Conservation (phyloP, 2,888 invertebrate genomes). For the Cryptocephalus primarius region DNA sequence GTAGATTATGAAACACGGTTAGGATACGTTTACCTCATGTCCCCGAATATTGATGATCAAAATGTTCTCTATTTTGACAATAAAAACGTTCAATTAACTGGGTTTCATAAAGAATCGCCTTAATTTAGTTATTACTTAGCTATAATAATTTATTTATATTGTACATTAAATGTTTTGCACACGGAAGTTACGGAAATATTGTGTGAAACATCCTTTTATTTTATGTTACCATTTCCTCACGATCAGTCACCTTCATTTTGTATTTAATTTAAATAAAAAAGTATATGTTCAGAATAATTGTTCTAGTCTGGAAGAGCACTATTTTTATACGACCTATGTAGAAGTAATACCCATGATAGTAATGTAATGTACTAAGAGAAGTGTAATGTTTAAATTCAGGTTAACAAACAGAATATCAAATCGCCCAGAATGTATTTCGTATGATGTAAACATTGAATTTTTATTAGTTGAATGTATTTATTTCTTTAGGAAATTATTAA, state of each 20-base stretch:
- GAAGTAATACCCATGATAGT: not conserved
- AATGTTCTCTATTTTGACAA: no score
- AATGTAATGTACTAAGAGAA: not conserved
- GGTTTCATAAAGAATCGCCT: no score
- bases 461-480: slow-evolving; percentile 29
- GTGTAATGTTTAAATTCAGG: slow-evolving; percentile 7
- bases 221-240: no score
- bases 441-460: slow-evolving; percentile 23
- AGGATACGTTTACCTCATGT: no score
- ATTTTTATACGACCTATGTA: not conserved
- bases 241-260: not conserved
- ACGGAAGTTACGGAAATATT: no score
- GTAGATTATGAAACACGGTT: no score
- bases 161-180: no score
- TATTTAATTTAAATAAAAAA: not conserved
- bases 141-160: no score
- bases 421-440: slow-evolving; percentile 24
- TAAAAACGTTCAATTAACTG: no score
- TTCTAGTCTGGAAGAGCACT: not conserved
- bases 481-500: slow-evolving; percentile 33
- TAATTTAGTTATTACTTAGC: no score
- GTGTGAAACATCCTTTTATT: no score
- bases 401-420: slow-evolving; percentile 23
- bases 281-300: not conserved
- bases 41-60: no score